Evolutionary conservation across 2,888 invertebrate species (phyloP).

Genomic region (Andrena minutula): DNA sequence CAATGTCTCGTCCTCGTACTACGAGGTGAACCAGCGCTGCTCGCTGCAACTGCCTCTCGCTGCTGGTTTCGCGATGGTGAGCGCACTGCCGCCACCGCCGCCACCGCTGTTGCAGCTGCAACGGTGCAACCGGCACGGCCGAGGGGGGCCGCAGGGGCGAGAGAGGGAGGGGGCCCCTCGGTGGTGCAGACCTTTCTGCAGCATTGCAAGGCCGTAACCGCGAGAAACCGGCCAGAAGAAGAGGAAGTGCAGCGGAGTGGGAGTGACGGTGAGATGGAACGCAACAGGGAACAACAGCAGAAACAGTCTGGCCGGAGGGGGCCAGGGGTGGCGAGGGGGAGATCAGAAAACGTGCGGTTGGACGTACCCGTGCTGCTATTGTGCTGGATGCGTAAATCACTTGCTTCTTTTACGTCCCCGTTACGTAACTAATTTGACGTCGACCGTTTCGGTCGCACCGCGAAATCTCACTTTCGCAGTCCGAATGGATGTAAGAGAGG

Average conservation of each 20-base stretch:
- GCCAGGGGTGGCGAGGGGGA: constrained; percentile 6
- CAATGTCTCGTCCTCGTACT: constrained; percentile 83
- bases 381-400: constrained; percentile 79
- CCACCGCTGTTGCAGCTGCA: constrained; percentile 68
- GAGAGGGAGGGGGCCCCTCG: constrained; percentile 19
- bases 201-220: constrained; percentile 83
- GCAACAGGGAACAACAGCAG: constrained; percentile 47
- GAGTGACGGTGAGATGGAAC: constrained; percentile 65
- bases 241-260: constrained; percentile 71
- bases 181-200: constrained; percentile 66
- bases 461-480: constrained; percentile 22
- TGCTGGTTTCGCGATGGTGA: constrained; percentile 53
- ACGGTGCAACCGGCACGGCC: constrained; percentile 68
- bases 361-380: constrained; percentile 72
- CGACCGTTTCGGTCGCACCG: constrained; percentile 40
- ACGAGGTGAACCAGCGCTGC: constrained; percentile 74
- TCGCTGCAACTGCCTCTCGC: constrained; percentile 62
- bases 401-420: constrained; percentile 47
- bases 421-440: constrained; percentile 69
- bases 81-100: constrained; percentile 40
- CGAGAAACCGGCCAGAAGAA: constrained; percentile 76
- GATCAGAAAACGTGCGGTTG: constrained; percentile 50
- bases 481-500: not conserved
- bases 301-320: constrained; percentile 17
- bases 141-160: not conserved